Evolutionary conservation across 1,140 invertebrate genomes (phyloP).

Genomic region (Drosophila kohkoa): DNA sequence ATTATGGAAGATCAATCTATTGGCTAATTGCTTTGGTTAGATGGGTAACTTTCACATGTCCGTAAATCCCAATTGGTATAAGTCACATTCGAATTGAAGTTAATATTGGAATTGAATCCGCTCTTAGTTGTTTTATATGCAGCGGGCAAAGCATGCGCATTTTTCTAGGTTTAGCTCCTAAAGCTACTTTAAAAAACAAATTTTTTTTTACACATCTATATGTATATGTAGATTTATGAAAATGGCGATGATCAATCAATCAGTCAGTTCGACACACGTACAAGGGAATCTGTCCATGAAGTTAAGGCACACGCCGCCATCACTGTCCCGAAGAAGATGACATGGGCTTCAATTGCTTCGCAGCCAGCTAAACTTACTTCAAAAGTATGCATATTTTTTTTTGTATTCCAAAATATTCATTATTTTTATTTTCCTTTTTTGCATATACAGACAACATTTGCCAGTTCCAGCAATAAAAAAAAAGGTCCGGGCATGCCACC

Average conservation of each 20-base stretch:
- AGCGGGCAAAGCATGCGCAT: too few species aligned
- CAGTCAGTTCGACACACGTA: slow-evolving; percentile 64
- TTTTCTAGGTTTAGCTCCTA: too few species aligned
- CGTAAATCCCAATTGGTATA: too few species aligned
- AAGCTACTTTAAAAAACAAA: too few species aligned
- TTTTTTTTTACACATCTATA: too few species aligned
- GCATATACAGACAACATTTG: slow-evolving; percentile 67
- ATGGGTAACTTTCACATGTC: too few species aligned
- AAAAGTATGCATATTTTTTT: slow-evolving; percentile 57
- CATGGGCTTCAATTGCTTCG: slow-evolving; percentile 98
- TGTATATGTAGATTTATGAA: slow-evolving; percentile 51
- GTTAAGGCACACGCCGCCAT: slow-evolving; percentile 57
- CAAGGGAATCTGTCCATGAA: slow-evolving; percentile 58
- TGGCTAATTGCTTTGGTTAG: too few species aligned
- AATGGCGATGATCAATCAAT: slow-evolving; percentile 58
- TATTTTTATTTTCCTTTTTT: not conserved
- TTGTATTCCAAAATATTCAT: not conserved
- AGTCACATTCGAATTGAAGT: too few species aligned
- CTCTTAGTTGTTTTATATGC: too few species aligned
- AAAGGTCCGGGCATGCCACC: slow-evolving; percentile 95
- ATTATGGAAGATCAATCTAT: too few species aligned
- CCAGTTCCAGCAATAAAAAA: slow-evolving; percentile 90
- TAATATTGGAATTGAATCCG: too few species aligned
- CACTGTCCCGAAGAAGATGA: slow-evolving; percentile 93
- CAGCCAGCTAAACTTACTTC: slow-evolving; percentile 96